Percentiles rank a stretch among this genome's conserved stretches.
Conservation (phyloP, 2,888 invertebrate genomes). For the Ophion costatus region DNA sequence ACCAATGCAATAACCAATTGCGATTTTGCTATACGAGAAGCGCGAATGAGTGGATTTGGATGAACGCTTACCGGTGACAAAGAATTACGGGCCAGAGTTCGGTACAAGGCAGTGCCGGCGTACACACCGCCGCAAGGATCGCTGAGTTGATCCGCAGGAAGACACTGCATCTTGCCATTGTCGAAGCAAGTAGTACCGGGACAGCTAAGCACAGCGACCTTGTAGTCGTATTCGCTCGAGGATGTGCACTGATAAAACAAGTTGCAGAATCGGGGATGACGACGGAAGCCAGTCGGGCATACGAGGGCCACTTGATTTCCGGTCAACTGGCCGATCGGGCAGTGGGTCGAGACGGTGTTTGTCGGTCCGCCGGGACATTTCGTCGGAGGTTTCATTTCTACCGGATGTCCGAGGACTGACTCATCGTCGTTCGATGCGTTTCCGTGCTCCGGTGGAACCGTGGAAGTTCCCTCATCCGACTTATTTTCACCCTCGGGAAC, state of each 20-base stretch:
- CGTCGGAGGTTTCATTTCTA: background rate
- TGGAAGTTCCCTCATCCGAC: background rate
- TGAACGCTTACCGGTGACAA: conserved; percentile 85
- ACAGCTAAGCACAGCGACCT: conserved; percentile 89
- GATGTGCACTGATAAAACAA: conserved; percentile 92
- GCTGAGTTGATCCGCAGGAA: conserved; percentile 85
- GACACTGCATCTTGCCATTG: conserved; percentile 88
- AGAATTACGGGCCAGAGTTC: conserved; percentile 84
- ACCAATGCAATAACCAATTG: conserved; percentile 78
- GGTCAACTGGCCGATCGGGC: conserved; percentile 82
- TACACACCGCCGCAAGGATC: conserved; percentile 86
- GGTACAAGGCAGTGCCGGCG: conserved; percentile 84
- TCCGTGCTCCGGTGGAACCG: background rate
- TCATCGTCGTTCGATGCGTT: background rate
- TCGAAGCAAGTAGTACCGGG: conserved; percentile 90
- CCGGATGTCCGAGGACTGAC: background rate
- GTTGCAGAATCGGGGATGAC: conserved; percentile 92
- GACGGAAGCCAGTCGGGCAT: conserved; percentile 92
- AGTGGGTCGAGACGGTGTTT: conserved; percentile 21
- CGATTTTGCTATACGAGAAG: background rate
- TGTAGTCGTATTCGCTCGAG: conserved; percentile 87
- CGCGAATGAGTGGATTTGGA: background rate
- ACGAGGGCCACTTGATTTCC: conserved; percentile 89
- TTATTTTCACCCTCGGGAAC: background rate
- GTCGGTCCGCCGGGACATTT: background rate